Conservation (phyloP, 2,113 vertebrate genomes). For the Xyrauchen texanus region DNA sequence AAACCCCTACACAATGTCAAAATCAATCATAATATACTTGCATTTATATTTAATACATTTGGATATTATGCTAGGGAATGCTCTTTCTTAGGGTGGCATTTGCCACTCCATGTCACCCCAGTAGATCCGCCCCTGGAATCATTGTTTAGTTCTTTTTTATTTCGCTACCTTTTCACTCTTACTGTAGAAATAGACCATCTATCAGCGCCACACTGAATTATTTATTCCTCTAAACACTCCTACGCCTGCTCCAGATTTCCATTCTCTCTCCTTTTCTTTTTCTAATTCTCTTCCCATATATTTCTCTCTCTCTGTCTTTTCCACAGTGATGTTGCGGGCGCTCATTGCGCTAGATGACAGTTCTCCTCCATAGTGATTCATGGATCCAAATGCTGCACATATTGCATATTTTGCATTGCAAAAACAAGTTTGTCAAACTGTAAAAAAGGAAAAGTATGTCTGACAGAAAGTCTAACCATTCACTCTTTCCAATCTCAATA, state of each 20-base stretch:
- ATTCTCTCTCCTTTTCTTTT: conserved; percentile 66
- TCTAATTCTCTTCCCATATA: conserved; percentile 44
- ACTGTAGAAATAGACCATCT: conserved; percentile 54
- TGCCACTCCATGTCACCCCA: no score
- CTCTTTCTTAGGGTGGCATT: no score
- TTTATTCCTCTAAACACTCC: conserved; percentile 76
- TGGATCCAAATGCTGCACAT: conserved; percentile 64
- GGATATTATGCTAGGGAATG: no score
- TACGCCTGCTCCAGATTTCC: conserved; percentile 70
- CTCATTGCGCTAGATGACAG: conserved; percentile 68
- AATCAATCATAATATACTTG: no score
- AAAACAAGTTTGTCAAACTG: conserved; percentile 58
- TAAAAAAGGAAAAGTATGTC: conserved; percentile 50
- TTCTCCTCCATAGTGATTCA: conserved; percentile 72
- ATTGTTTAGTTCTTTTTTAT: conserved; percentile 30
- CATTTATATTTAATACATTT: no score
- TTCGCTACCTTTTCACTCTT: conserved; percentile 45
- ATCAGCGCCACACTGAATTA: conserved; percentile 65
- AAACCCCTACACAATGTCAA: no score
- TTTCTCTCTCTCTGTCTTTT: conserved; percentile 48
- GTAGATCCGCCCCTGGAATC: no score
- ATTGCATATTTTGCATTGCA: conserved; percentile 65
- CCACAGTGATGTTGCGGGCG: conserved; percentile 60
- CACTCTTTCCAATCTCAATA: conserved; percentile 33
- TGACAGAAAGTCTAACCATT: conserved; percentile 49